These are phyloP conservation scores for Halichoerus grypus DNA, from an alignment of 2,113 vertebrate genomes.

Conservation along the genomic window DNA sequence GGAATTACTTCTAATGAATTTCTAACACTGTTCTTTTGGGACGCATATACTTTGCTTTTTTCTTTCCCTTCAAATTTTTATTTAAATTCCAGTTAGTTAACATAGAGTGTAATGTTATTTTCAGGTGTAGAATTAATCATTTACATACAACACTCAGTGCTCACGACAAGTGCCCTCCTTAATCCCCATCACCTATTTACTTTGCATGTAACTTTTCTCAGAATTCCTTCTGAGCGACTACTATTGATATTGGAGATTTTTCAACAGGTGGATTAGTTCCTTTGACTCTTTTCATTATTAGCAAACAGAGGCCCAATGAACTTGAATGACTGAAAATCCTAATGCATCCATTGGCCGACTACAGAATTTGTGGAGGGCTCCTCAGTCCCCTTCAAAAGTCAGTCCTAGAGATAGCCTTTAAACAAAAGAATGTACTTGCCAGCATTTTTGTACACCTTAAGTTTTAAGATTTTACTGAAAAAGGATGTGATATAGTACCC, in stretches of 20 bases:
- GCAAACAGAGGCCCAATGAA: background rate
- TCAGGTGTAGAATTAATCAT: background rate
- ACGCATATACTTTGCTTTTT: background rate
- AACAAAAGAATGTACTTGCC: constrained; percentile 31
- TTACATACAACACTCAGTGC: background rate
- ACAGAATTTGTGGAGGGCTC: background rate
- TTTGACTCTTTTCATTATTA: constrained; percentile 47
- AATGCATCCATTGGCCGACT: background rate
- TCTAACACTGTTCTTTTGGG: constrained; percentile 40
- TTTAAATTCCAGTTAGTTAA: background rate
- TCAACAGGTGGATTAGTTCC: constrained; percentile 22
- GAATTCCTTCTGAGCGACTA: constrained; percentile 34
- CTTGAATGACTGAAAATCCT: constrained; percentile 44
- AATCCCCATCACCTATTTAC: background rate
- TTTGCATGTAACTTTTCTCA: background rate
- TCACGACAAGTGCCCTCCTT: background rate
- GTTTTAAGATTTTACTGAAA: constrained; percentile 59
- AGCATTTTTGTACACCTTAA: constrained; percentile 45
- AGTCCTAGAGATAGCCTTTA: constrained; percentile 27
- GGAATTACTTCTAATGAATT: constrained; percentile 56
- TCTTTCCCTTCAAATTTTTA: background rate
- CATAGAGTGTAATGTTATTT: background rate
- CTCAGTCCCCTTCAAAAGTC: background rate
- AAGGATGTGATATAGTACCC: background rate
- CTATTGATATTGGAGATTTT: constrained; percentile 47